Percentiles rank a stretch among this genome's conserved stretches.
These are phyloP conservation scores for Aselliscus stoliczkanus DNA, from an alignment of 2,797 vertebrate genomes.

Conservation along the genomic window DNA sequence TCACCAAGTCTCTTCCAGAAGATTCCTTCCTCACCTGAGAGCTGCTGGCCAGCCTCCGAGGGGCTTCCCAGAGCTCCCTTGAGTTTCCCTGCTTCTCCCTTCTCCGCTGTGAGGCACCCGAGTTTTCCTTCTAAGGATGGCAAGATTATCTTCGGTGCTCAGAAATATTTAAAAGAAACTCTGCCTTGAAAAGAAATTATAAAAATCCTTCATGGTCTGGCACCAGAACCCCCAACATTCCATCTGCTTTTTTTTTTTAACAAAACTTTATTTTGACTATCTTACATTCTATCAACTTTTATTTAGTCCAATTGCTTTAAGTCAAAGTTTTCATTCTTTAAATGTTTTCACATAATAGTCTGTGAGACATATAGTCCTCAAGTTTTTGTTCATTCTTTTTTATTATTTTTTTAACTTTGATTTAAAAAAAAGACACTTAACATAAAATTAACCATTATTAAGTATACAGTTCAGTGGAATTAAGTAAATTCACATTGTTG, in stretches of 20 bases:
- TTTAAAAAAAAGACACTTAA: neutral
- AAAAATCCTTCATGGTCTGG: neutral
- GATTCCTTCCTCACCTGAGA: neutral
- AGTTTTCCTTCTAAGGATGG: neutral
- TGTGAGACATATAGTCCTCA: neutral
- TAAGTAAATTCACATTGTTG: neutral
- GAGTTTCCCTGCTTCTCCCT: neutral
- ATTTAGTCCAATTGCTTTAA: neutral
- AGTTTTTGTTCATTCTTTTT: neutral
- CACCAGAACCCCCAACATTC: no score
- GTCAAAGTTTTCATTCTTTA: neutral
- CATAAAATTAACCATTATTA: neutral
- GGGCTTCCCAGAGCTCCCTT: rapidly evolving
- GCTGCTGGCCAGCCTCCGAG: neutral
- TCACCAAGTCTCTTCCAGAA: neutral
- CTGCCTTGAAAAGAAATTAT: neutral
- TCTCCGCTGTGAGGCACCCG: neutral
- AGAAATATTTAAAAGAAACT: neutral
- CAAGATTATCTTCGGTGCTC: neutral
- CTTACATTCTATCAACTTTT: neutral
- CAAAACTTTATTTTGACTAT: neutral
- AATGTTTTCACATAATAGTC: neutral
- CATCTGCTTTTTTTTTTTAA: neutral
- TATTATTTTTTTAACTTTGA: neutral
- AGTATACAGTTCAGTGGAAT: neutral